Conservation (phyloP, 2,888 invertebrate genomes). For the Girardia tigrina region DNA sequence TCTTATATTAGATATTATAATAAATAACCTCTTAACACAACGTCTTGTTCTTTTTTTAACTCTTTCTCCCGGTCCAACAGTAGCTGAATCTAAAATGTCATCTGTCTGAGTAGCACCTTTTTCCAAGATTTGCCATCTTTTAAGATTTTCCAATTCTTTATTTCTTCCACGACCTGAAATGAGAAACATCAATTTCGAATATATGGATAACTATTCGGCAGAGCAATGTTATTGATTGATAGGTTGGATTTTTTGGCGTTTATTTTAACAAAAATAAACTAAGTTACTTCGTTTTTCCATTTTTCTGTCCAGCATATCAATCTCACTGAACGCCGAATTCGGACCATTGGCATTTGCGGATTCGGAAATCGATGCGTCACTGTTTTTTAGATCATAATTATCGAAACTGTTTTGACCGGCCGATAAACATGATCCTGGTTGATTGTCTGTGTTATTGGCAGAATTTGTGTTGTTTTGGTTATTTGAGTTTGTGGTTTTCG, state of each 20-base stretch:
- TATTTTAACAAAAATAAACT: too few relatives aligned
- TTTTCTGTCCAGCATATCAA: neutral
- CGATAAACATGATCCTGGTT: neutral
- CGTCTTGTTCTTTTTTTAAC: slow-evolving; percentile 15
- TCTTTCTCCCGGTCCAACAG: neutral
- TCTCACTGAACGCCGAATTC: neutral
- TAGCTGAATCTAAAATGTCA: slow-evolving; percentile 2
- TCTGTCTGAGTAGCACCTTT: neutral
- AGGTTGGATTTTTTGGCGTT: too few relatives aligned
- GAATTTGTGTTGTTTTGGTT: neutral
- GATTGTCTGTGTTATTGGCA: slow-evolving; percentile 1
- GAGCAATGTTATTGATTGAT: too few relatives aligned
- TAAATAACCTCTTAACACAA: neutral
- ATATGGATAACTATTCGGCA: too few relatives aligned
- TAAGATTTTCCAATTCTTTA: slow-evolving; percentile 13
- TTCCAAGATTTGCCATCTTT: neutral
- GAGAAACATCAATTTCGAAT: too few relatives aligned
- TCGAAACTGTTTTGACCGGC: slow-evolving; percentile 5
- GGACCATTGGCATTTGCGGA: neutral
- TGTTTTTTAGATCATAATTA: slow-evolving; percentile 10
- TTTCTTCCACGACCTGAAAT: slow-evolving; percentile 10
- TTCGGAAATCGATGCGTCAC: neutral
- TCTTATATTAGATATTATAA: too few relatives aligned
- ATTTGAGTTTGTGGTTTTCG: neutral
- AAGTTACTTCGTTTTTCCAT: neutral